Base-by-base conservation (phyloP, 2,113 vertebrate species). In the Megaceryle torquata region DNA sequence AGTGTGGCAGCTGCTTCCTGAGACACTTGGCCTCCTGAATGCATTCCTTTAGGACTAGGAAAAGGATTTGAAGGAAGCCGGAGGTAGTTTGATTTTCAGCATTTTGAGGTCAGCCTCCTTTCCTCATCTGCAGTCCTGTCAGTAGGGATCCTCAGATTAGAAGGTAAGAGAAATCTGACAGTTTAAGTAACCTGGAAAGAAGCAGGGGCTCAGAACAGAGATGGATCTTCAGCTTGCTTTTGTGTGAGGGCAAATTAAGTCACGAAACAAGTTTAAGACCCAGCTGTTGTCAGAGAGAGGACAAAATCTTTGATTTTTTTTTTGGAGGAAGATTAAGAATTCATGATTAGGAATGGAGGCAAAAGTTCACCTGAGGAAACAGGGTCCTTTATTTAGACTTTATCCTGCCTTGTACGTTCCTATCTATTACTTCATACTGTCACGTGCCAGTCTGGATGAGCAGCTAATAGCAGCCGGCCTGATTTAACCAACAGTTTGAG, bases 1-100 rank as follows among this genome's bases (percentile, higher is more conserved):
- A 72, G 78, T 46, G 83, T 92, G 91, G 86, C 95, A 96, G 95
- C 95, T 96, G 95, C 88, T 97, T 96, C 95, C 95, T 94, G 93
- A 95, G 91, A 46, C 83, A 69, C 93, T 93, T 96, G 88, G 92
- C 90, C 83, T 95, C 61, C 65, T 79, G 83, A 68, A 90, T 43
- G 54, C 88, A 72, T 93, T 95, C 88, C 90, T 96, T 50, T 84
- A 92, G 90, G 95, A 67, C 46, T 51, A 50, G 77, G 91, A 28
- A 80, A 75, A 82, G 80, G 82, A 79, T 88, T 54, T 86, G 76
- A 65, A 90, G 80, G 80, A 91, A 91, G 60, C 51, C 5, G 43
- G 88, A 91, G 60, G 88, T 71, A 77, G 82, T 64, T 93, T 10
- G 8, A 65, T 94, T 90, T 35, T 72, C 83, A 90, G 77, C 26